These are phyloP conservation scores for Anaspis maculata DNA, from an alignment of 2,888 invertebrate genomes.

Conservation along the genomic window DNA sequence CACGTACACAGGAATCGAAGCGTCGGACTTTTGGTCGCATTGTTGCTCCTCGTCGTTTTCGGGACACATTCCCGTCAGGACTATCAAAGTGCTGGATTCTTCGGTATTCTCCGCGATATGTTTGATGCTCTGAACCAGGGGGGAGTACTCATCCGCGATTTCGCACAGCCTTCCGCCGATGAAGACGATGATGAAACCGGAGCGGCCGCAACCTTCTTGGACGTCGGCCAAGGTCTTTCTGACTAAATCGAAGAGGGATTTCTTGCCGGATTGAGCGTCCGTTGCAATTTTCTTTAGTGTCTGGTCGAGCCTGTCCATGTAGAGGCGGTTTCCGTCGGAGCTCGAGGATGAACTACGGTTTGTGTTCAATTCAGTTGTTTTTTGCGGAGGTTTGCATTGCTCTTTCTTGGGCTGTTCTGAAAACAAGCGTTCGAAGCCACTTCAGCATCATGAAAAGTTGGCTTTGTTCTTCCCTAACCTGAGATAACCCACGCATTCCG, in stretches of 20 bases:
- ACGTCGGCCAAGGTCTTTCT: slow-evolving; percentile 22
- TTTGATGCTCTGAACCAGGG: slow-evolving; percentile 30
- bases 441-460: too few species aligned
- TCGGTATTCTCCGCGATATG: slow-evolving; percentile 29
- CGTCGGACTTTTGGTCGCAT: background rate
- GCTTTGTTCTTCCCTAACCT: too few species aligned
- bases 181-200: slow-evolving; percentile 27
- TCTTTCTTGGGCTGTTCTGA: too few species aligned
- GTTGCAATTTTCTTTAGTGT: slow-evolving; percentile 1
- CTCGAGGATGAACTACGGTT: too few species aligned
- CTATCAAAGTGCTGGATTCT: slow-evolving; percentile 25
- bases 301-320: background rate
- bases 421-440: too few species aligned
- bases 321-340: too few species aligned
- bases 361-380: too few species aligned
- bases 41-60: slow-evolving; percentile 6
- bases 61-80: slow-evolving; percentile 28
- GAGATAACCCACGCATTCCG: too few species aligned
- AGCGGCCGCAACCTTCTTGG: slow-evolving; percentile 18
- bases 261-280: slow-evolving; percentile 12
- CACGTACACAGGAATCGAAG: slow-evolving; percentile 21
- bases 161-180: slow-evolving; percentile 27
- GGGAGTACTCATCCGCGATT: slow-evolving; percentile 24
- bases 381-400: too few species aligned
- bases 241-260: slow-evolving; percentile 26